Evolutionary conservation across 2,888 invertebrate species (phyloP), one percentile per base, ranked within the genome.

Genomic region (Quadroppia sp.): DNA sequence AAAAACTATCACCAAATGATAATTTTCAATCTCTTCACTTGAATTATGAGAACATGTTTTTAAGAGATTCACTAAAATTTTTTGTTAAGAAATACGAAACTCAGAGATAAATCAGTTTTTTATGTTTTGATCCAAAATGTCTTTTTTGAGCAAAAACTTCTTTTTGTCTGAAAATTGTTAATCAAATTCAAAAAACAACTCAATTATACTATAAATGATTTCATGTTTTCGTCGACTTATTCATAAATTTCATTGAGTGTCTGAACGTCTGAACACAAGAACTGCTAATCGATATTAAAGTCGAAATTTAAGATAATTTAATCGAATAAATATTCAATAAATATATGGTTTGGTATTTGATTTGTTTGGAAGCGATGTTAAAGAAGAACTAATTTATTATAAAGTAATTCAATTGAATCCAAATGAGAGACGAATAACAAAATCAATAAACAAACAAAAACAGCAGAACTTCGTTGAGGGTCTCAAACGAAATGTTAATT

Each of bases 401-500:
- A n/a, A 42, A 23, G 25, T 42, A 67, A 67, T 67, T 67, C 40
- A 67, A 67, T 67, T 40, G 30, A n/a, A 61, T 32, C 17, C 32
- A 61, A 61, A 61, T 61, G 61, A 61, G 25, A 53, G 25, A 25
- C 53, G n/a, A 50, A 53, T 9, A 45, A 45, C 15, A 53, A 15
- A 67, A 67, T 67, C 67, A 67, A 67, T 67, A 67, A 67, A 42
- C 42, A 30, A 61, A 61, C 61, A 61, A 61, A 61, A 61, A 61
- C 20, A 23, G 4, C 50, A 20, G 20, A 25, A 9, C 67, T 67
- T 67, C 67, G 67, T 11, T 67, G 67, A 67, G 67, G 67, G 67
- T 67, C 67, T 67, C 15, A 30, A 61, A 56, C 56, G 17, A 67
- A 67, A 67, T 67, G 67, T 20, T 67, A 67, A 67, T 67, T 67